These are phyloP conservation scores for Synodontis membranacea DNA, from an alignment of 2,113 vertebrate genomes.

Conservation along the genomic window DNA sequence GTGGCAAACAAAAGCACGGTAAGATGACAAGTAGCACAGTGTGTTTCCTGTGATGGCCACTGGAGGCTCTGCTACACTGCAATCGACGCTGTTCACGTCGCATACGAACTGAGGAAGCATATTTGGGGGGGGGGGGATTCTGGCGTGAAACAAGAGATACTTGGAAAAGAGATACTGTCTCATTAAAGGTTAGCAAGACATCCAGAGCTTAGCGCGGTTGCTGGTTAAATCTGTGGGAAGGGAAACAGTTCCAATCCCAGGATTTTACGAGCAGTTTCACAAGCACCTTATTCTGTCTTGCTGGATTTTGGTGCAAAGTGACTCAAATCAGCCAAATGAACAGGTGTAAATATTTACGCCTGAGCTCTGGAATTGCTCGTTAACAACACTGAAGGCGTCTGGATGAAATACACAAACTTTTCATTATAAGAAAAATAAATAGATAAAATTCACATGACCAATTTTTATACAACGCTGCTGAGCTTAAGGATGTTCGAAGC, in stretches of 20 bases:
- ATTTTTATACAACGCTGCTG: neutral
- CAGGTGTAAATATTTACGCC: conserved; percentile 13
- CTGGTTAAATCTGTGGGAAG: neutral
- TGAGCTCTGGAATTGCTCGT: conserved; percentile 53
- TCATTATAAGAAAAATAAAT: neutral
- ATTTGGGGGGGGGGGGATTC: conserved; percentile 44
- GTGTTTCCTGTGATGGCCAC: conserved; percentile 57
- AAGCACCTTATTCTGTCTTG: neutral
- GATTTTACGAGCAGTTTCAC: neutral
- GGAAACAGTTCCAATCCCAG: neutral
- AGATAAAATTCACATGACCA: neutral
- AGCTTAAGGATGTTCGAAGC: neutral
- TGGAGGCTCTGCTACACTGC: conserved; percentile 48
- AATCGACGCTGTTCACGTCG: conserved; percentile 54
- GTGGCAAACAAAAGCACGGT: conserved; percentile 69
- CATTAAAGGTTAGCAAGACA: conserved; percentile 64
- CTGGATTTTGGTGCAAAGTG: neutral
- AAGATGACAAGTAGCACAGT: conserved; percentile 62
- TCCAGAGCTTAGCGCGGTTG: conserved; percentile 62
- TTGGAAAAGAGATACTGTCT: conserved; percentile 72
- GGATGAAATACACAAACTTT: neutral
- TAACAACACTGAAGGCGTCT: conserved; percentile 39
- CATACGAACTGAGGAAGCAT: conserved; percentile 7
- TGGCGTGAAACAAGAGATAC: conserved; percentile 49
- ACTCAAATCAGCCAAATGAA: neutral